These are phyloP conservation scores for Drosophila trapezifrons DNA, from an alignment of 1,140 invertebrate species.

Conservation along the genomic window DNA sequence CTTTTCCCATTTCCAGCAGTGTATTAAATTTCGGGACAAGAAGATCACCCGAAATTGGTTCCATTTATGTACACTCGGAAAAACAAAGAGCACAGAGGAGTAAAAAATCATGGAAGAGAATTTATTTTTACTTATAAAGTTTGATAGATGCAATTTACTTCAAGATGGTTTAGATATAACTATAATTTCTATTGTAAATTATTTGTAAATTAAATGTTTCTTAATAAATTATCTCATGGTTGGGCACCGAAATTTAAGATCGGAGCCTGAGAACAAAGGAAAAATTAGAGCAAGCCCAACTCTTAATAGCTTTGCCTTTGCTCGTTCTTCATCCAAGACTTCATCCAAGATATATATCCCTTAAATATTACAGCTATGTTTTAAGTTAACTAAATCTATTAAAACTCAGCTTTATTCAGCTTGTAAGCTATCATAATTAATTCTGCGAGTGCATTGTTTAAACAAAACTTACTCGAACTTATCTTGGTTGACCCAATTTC, in stretches of 20 bases:
- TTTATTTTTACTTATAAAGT: conserved; percentile 35
- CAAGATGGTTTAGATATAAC: neutral
- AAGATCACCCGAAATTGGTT: conserved; percentile 35
- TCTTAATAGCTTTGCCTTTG: conserved; percentile 14
- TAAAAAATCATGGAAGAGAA: neutral
- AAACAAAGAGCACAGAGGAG: neutral
- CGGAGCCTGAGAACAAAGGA: neutral
- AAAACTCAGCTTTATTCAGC: no score
- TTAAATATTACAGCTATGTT: no score
- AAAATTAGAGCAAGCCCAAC: neutral
- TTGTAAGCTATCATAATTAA: neutral
- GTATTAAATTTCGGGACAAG: conserved; percentile 64
- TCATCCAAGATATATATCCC: neutral
- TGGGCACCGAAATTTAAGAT: neutral
- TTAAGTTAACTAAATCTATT: no score
- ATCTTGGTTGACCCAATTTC: conserved; percentile 77
- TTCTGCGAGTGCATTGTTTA: conserved; percentile 31
- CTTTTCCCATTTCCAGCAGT: conserved; percentile 27
- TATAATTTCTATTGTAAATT: neutral
- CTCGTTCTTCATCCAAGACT: no score
- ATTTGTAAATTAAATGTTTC: neutral
- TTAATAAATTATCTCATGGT: no score
- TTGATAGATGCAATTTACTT: neutral
- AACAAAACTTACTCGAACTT: conserved; percentile 62
- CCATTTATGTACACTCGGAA: conserved; percentile 20